Base-by-base conservation (phyloP, 2,888 invertebrate species). In the Sphaeridia pumilis region DNA sequence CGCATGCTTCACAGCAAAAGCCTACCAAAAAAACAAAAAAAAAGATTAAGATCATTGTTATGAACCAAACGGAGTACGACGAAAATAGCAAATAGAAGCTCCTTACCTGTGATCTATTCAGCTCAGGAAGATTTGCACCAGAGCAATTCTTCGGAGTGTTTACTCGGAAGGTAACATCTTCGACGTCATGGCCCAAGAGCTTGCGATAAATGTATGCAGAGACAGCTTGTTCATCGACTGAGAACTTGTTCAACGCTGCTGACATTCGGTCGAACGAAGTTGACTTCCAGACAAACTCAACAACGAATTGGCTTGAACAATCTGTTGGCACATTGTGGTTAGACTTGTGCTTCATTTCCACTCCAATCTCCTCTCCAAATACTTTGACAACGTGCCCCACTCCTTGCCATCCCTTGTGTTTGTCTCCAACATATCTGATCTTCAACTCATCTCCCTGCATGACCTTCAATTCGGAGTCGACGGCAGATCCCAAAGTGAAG, bases 271-370 rank as follows among this genome's bases (percentile, higher is more conserved):
- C 95, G 71, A 97, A 97, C 25, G 92, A 92, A 1, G 95, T 97
- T 61, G 94, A 92, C 71, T 97, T 97, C 97, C 95, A 97, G 47
- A 97, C 95, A 71, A 95, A 98, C 72, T 99, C 97, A 3, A 97
- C 92, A 0, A 92, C 89, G 72, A 95, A 99, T 73, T 92, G 93
- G 63, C 88, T 87, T 46, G 86, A 86, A 71, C 89, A 89, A 65
- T 95, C 94, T 0, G 85, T 83, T 0, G 97, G 97, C 0, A 94
- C 92, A 22, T 88, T 90, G 2, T 84, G 81, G 63, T 85, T 87
- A 63, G 84, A 84, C 20, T 59, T 54, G 7, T 58, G 41, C 69
- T 95, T 95, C 68, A 98, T 73, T 69, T 98, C 98, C 34, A 98
- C 82, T 0, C 95, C 97, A 17, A 99, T 89, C 70, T 98, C 98